Evolutionary conservation across 2,888 invertebrate species (phyloP).

Genomic region (Campoplex nolae): DNA sequence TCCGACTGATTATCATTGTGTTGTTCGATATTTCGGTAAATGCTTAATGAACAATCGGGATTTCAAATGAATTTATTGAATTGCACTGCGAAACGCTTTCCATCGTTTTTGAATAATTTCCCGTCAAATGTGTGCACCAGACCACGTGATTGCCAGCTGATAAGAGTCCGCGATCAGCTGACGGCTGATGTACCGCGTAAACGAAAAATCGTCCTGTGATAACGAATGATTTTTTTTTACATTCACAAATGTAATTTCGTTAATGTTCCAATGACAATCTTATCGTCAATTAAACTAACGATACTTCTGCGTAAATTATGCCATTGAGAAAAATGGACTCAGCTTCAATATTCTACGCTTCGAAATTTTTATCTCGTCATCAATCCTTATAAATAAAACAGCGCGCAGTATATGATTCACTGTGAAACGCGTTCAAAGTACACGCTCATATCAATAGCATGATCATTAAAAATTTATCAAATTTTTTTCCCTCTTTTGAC

Average conservation of each 20-base stretch:
- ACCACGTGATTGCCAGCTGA: slow-evolving; percentile 32
- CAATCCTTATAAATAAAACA: not conserved
- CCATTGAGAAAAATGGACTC: not conserved
- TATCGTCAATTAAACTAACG: not conserved
- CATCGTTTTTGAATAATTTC: not conserved
- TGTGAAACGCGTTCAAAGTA: slow-evolving; percentile 22
- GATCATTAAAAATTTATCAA: slow-evolving; percentile 28
- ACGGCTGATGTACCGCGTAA: slow-evolving; percentile 12
- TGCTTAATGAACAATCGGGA: not conserved
- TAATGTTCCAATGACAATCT: not conserved
- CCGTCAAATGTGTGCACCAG: slow-evolving; percentile 1
- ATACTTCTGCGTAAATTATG: slow-evolving; percentile 18
- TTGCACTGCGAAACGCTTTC: not conserved
- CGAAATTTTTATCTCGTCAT: not conserved
- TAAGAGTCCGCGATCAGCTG: slow-evolving; percentile 22
- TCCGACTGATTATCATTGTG: not conserved
- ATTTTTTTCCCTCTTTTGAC: not conserved
- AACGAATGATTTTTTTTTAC: not conserved
- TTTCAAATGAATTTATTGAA: not conserved
- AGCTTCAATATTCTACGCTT: not conserved
- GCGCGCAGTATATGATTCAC: not conserved
- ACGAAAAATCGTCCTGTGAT: not conserved
- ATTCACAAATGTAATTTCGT: not conserved
- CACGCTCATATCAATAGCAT: slow-evolving; percentile 33
- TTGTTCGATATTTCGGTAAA: not conserved